Evolutionary conservation across 2,888 invertebrate genomes (phyloP).

Genomic region (Ectemnius continuus): DNA sequence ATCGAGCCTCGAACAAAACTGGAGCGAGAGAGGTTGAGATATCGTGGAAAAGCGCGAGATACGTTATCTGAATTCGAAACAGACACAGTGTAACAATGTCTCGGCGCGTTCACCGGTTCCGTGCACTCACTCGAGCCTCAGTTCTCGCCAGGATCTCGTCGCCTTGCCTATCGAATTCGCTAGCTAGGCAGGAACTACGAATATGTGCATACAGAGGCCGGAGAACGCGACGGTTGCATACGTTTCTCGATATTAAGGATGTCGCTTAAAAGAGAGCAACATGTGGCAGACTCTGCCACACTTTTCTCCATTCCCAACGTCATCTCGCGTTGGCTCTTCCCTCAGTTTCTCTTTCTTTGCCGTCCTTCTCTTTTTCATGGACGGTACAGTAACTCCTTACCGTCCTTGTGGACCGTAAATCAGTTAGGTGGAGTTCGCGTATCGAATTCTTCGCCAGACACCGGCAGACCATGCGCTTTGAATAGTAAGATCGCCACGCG

Average conservation of each 20-base stretch:
- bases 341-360: not conserved
- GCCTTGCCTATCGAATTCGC: slow-evolving; percentile 45
- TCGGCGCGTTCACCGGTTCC: slow-evolving; percentile 42
- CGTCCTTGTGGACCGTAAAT: slow-evolving; percentile 29
- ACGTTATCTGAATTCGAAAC: slow-evolving; percentile 69
- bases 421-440: slow-evolving; percentile 26
- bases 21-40: slow-evolving; percentile 34
- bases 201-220: slow-evolving; percentile 32
- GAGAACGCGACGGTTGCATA: slow-evolving; percentile 48
- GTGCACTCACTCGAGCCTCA: too few species aligned
- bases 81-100: slow-evolving; percentile 61
- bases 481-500: slow-evolving; percentile 5
- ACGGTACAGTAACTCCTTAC: slow-evolving; percentile 21
- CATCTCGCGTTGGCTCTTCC: slow-evolving; percentile 25
- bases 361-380: slow-evolving; percentile 26
- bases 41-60: slow-evolving; percentile 61
- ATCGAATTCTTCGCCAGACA: slow-evolving; percentile 27
- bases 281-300: slow-evolving; percentile 55
- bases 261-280: slow-evolving; percentile 63
- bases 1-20: slow-evolving; percentile 42
- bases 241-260: slow-evolving; percentile 61
- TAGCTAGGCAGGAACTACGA: slow-evolving; percentile 43
- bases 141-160: too few species aligned
- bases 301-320: slow-evolving; percentile 33
- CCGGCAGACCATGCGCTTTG: not conserved